These are phyloP conservation scores for Aricia agestis DNA, from an alignment of 1,140 invertebrate species.

Conservation along the genomic window DNA sequence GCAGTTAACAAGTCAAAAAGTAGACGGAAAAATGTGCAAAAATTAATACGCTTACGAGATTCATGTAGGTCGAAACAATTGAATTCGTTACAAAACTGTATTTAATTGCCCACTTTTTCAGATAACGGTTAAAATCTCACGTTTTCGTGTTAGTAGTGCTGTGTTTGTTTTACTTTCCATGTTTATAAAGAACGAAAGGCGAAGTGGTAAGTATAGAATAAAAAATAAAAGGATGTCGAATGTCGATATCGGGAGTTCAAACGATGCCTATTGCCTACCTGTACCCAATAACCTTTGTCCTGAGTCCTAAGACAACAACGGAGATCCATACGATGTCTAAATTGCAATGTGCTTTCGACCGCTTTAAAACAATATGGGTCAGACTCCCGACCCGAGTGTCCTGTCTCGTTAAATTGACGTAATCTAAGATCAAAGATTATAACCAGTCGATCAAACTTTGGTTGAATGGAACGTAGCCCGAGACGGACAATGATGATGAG, in stretches of 20 bases:
- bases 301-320: neutral
- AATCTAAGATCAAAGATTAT: neutral
- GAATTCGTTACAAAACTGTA: conserved; percentile 11
- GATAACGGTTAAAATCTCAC: conserved; percentile 1
- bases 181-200: neutral
- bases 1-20: no score
- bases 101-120: conserved; percentile 10
- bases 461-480: neutral
- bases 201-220: neutral
- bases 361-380: neutral
- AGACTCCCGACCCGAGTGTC: neutral
- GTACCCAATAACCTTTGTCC: neutral
- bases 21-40: no score
- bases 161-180: neutral
- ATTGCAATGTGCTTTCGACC: neutral
- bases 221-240: neutral
- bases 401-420: neutral
- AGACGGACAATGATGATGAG: neutral
- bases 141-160: conserved; percentile 10
- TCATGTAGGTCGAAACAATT: conserved; percentile 5
- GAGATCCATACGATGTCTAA: neutral
- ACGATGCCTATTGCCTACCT: neutral
- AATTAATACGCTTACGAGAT: no score
- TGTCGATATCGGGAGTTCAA: neutral
- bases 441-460: neutral